Evolutionary conservation across 2,797 vertebrate genomes (phyloP).

Genomic region (Schizopygopsis malacanthus): DNA sequence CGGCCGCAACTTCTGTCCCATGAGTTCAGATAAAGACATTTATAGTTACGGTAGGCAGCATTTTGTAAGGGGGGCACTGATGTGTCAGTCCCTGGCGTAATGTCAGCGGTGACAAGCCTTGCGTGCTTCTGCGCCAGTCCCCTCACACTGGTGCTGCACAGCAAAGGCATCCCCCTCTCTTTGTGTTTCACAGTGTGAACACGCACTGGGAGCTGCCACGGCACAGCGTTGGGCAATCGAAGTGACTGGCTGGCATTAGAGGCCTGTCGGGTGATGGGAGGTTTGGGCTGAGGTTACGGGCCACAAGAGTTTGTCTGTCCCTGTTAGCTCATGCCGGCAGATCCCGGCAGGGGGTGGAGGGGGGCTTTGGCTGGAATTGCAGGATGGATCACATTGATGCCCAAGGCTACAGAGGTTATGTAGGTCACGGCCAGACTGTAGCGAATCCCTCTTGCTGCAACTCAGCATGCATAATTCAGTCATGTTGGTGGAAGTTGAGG

Average conservation of each 20-base stretch:
- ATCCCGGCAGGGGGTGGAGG: conserved; percentile 60
- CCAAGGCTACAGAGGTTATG: conserved; percentile 80
- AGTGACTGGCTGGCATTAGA: conserved; percentile 53
- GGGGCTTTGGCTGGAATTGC: conserved; percentile 53
- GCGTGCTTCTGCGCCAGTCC: conserved; percentile 56
- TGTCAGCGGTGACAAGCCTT: conserved; percentile 47
- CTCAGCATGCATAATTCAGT: conserved; percentile 82
- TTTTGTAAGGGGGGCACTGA: conserved; percentile 41
- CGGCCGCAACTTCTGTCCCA: conserved; percentile 61
- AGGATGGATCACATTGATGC: conserved; percentile 72
- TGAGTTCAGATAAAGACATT: conserved; percentile 49
- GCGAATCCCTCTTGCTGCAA: conserved; percentile 75
- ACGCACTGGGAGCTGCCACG: conserved; percentile 61
- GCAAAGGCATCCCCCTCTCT: conserved; percentile 61
- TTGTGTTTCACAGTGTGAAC: conserved; percentile 69
- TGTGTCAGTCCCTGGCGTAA: conserved; percentile 45
- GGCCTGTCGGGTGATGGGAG: conserved; percentile 68
- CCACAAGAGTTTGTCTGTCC: conserved; percentile 68
- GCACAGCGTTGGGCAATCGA: conserved; percentile 56
- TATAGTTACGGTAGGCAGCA: conserved; percentile 37
- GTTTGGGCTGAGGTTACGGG: conserved; percentile 61
- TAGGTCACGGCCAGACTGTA: conserved; percentile 79
- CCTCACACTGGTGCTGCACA: not conserved
- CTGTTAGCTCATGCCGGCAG: conserved; percentile 68
- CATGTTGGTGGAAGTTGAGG: conserved; percentile 72